phyloP scores from a whole-genome alignment of 1,140 invertebrate genomes.

The Sinella curviseta region DNA sequence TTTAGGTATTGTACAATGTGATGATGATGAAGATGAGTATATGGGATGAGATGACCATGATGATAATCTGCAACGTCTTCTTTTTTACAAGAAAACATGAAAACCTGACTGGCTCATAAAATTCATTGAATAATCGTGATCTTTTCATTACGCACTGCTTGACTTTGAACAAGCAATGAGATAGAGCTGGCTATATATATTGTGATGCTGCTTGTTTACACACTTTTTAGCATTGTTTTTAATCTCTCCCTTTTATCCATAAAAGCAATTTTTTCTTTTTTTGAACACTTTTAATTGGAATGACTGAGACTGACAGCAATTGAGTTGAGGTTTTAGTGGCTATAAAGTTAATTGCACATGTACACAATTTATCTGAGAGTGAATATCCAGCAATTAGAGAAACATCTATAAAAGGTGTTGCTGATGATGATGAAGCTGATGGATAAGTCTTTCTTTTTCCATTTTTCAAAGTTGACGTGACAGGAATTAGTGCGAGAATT shows the following conservation, averaged over 20 bases:
- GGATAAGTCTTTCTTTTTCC: not conserved
- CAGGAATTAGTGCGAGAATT: too few relatives aligned
- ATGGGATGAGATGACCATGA: not conserved
- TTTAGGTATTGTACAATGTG: not conserved
- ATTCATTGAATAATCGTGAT: constrained; percentile 10
- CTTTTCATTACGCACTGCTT: not conserved
- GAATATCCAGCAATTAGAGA: not conserved
- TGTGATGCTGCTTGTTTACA: too few relatives aligned
- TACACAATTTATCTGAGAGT: not conserved
- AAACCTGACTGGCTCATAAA: not conserved
- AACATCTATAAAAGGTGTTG: not conserved
- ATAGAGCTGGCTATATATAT: too few relatives aligned
- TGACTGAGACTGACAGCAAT: too few relatives aligned
- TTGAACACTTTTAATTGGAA: too few relatives aligned
- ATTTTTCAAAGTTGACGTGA: too few relatives aligned
- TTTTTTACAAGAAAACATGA: constrained; percentile 16
- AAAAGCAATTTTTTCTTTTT: too few relatives aligned
- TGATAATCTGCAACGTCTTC: not conserved
- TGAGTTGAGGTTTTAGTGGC: too few relatives aligned
- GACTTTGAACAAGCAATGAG: not conserved
- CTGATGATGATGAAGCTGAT: not conserved
- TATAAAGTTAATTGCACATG: too few relatives aligned
- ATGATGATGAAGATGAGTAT: not conserved
- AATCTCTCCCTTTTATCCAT: too few relatives aligned
- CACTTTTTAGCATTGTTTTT: too few relatives aligned